phyloP scores from a whole-genome alignment of 2,888 invertebrate genomes.

The Pheosia tremula region DNA sequence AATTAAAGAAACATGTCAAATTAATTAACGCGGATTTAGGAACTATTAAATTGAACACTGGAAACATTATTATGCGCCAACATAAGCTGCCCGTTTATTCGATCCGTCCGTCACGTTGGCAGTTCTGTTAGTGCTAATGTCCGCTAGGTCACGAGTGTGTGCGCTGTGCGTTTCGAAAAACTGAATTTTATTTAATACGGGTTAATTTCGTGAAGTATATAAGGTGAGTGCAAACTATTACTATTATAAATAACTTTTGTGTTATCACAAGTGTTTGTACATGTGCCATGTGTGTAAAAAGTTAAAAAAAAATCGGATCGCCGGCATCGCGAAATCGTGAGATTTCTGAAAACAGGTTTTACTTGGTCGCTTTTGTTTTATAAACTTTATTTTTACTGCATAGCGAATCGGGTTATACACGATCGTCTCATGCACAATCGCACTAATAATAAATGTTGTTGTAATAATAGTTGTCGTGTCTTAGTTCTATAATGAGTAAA shows the following conservation, averaged over 20 bases:
- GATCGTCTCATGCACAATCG: neutral
- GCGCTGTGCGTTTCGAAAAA: slow-evolving; percentile 36
- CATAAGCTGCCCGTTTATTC: slow-evolving; percentile 19
- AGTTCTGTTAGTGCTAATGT: slow-evolving; percentile 72
- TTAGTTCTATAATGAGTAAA: slow-evolving; percentile 12
- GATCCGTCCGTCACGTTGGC: slow-evolving; percentile 56
- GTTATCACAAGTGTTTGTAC: slow-evolving; percentile 25
- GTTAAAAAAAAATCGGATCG: slow-evolving; percentile 45
- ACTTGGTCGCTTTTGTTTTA: slow-evolving; percentile 56
- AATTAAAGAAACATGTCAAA: neutral
- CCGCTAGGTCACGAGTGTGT: slow-evolving; percentile 78
- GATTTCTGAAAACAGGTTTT: slow-evolving; percentile 74
- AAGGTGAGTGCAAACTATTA: slow-evolving; percentile 45
- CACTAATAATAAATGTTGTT: neutral
- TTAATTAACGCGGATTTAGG: neutral
- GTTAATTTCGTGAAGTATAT: slow-evolving; percentile 32
- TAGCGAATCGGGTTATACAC: slow-evolving; percentile 42
- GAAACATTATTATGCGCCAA: slow-evolving; percentile 30
- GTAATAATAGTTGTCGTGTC: neutral
- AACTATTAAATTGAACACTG: slow-evolving; percentile 6
- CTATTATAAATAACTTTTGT: slow-evolving; percentile 45
- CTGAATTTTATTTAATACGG: slow-evolving; percentile 36
- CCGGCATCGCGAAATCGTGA: slow-evolving; percentile 66
- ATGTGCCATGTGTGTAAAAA: slow-evolving; percentile 29
- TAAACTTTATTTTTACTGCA: slow-evolving; percentile 51